Conservation (phyloP, 2,113 vertebrate species). For the Takifugu flavidus region DNA sequence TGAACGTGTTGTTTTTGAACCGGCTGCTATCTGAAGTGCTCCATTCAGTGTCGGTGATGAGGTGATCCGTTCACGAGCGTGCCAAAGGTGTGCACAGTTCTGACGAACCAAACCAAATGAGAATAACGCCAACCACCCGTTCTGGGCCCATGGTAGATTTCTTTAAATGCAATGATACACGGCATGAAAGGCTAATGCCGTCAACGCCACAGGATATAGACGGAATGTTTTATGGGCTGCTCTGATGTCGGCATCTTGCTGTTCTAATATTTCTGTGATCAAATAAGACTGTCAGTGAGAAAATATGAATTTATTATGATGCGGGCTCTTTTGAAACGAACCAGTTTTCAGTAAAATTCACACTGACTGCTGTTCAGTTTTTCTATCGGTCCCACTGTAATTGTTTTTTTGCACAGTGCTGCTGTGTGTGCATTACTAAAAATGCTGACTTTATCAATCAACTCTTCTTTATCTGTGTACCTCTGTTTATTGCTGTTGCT, state of each 20-base stretch:
- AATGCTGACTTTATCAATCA: neutral
- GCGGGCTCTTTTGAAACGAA: too few relatives aligned
- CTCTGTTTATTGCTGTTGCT: conserved; percentile 24
- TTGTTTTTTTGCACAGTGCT: conserved; percentile 24
- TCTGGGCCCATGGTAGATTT: too few relatives aligned
- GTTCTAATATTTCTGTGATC: neutral
- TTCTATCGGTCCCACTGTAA: neutral
- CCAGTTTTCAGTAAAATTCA: too few relatives aligned
- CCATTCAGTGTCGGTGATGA: conserved; percentile 8
- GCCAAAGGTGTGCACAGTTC: too few relatives aligned
- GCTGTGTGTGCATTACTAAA: too few relatives aligned
- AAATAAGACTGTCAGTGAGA: too few relatives aligned
- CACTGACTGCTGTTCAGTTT: too few relatives aligned
- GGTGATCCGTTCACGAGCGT: too few relatives aligned
- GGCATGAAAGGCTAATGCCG: neutral
- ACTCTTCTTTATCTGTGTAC: conserved; percentile 34
- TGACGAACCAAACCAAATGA: too few relatives aligned
- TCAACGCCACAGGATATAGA: conserved; percentile 13
- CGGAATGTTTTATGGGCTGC: conserved; percentile 4
- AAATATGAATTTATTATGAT: too few relatives aligned
- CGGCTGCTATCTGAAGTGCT: conserved; percentile 23
- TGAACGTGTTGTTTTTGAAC: conserved; percentile 6
- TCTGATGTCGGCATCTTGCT: conserved; percentile 8
- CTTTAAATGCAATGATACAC: too few relatives aligned
- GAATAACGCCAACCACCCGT: too few relatives aligned